Percentiles rank a stretch among this genome's conserved stretches.
Evolutionary conservation across 1,140 invertebrate species (phyloP).

Genomic region (Rhagoletis pomonella): DNA sequence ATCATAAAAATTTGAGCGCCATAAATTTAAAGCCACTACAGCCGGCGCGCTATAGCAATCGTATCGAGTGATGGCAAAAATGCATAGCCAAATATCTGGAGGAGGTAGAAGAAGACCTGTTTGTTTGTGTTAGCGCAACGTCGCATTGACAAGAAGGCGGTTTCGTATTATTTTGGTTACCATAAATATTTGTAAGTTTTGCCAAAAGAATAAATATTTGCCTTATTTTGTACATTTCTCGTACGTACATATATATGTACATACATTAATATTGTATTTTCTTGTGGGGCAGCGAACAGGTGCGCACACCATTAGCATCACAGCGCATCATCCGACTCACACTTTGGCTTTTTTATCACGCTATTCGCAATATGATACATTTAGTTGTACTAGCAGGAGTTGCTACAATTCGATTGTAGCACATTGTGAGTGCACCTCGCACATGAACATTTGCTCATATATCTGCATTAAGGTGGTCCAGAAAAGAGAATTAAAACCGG

Average conservation of each 20-base stretch:
- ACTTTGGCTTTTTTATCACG: too few relatives aligned
- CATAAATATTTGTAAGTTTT: constrained; percentile 34
- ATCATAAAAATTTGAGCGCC: constrained; percentile 15
- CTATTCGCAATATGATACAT: not conserved
- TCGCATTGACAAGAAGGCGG: not conserved
- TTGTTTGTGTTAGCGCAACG: not conserved
- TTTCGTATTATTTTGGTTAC: constrained; percentile 7
- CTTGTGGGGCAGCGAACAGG: not conserved
- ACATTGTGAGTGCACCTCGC: too few relatives aligned
- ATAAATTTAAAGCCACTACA: not conserved
- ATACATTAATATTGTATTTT: not conserved
- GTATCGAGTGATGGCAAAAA: too few relatives aligned
- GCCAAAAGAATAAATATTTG: constrained; percentile 41
- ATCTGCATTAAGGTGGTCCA: too few relatives aligned
- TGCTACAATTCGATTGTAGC: too few relatives aligned
- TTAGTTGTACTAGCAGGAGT: not conserved
- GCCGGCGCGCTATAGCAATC: not conserved
- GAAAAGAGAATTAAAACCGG: too few relatives aligned
- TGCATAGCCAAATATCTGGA: too few relatives aligned
- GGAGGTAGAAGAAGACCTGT: not conserved
- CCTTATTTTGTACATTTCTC: constrained; percentile 1
- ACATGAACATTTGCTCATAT: too few relatives aligned
- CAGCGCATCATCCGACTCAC: too few relatives aligned
- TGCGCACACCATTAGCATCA: not conserved
- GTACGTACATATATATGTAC: not conserved